Evolutionary conservation across 2,888 invertebrate species (phyloP).

Genomic region (Drosophila diplacantha): DNA sequence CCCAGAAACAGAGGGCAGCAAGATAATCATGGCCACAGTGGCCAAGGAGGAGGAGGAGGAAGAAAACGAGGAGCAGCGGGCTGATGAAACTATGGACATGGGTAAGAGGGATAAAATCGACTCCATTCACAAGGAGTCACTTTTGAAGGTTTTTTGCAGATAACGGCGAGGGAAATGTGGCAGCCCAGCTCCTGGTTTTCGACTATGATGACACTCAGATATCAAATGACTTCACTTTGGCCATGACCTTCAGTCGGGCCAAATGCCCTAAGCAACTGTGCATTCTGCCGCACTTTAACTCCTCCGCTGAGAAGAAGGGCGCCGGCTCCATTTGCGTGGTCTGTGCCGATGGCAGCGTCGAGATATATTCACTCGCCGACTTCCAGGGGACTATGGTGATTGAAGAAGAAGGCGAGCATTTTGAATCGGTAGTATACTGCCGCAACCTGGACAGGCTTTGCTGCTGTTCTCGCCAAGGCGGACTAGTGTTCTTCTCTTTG

Average conservation of each 20-base stretch:
- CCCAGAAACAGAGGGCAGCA: slow-evolving; percentile 53
- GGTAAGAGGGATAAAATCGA: slow-evolving; percentile 37
- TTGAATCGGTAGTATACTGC: slow-evolving; percentile 90
- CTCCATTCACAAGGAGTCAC: background rate
- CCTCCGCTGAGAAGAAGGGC: slow-evolving; percentile 63
- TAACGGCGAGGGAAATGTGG: slow-evolving; percentile 64
- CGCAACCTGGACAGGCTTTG: slow-evolving; percentile 92
- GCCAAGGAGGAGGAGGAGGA: slow-evolving; percentile 63
- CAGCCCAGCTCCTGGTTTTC: slow-evolving; percentile 73
- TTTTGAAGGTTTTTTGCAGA: slow-evolving; percentile 24
- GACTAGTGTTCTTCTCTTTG: slow-evolving; percentile 89
- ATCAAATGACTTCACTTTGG: slow-evolving; percentile 75
- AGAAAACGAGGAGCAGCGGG: slow-evolving; percentile 31
- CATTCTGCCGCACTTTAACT: slow-evolving; percentile 80
- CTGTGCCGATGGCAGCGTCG: slow-evolving; percentile 85
- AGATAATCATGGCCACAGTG: slow-evolving; percentile 73
- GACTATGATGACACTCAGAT: slow-evolving; percentile 68
- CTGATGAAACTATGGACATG: slow-evolving; percentile 49
- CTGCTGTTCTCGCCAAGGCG: slow-evolving; percentile 88
- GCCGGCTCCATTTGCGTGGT: slow-evolving; percentile 85
- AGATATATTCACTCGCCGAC: slow-evolving; percentile 85
- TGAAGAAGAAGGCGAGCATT: slow-evolving; percentile 83
- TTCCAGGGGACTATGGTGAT: slow-evolving; percentile 84
- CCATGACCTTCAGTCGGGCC: slow-evolving; percentile 80
- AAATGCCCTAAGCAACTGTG: slow-evolving; percentile 86